Evolutionary conservation across 2,888 invertebrate genomes (phyloP).

Genomic region (Sepiola atlantica): DNA sequence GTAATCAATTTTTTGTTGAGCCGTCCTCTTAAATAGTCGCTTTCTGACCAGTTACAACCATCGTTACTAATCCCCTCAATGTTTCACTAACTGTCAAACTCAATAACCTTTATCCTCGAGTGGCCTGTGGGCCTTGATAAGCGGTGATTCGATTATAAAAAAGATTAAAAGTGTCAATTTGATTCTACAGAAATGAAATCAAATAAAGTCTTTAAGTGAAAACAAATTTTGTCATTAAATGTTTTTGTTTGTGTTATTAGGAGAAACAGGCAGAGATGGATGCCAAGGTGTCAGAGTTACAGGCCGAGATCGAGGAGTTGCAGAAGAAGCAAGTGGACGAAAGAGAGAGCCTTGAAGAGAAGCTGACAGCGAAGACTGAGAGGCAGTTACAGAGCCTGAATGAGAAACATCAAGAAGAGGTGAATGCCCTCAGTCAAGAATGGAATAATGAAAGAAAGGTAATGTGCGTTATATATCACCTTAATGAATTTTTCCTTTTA

Average conservation of each 20-base stretch:
- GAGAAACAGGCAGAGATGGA: conserved; percentile 59
- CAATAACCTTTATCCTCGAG: no score
- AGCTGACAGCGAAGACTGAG: conserved; percentile 54
- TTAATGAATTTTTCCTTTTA: no score
- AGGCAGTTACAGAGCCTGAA: conserved; percentile 56
- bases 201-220: not conserved
- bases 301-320: conserved; percentile 58
- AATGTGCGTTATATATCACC: not conserved
- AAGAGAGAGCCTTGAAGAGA: conserved; percentile 59
- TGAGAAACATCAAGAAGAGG: conserved; percentile 61
- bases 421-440: conserved; percentile 62
- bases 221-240: not conserved
- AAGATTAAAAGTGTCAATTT: not conserved
- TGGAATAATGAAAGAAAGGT: conserved; percentile 68
- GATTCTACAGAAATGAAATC: not conserved
- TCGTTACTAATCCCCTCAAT: no score
- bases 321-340: conserved; percentile 63
- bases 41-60: no score
- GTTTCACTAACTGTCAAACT: no score
- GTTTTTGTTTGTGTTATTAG: conserved; percentile 50
- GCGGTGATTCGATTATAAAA: no score
- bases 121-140: no score
- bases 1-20: no score
- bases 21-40: no score
- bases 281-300: conserved; percentile 55